Evolutionary conservation across 1,140 invertebrate genomes (phyloP), one percentile per base, ranked within the genome.

Genomic region (Neodiprion virginianus): DNA sequence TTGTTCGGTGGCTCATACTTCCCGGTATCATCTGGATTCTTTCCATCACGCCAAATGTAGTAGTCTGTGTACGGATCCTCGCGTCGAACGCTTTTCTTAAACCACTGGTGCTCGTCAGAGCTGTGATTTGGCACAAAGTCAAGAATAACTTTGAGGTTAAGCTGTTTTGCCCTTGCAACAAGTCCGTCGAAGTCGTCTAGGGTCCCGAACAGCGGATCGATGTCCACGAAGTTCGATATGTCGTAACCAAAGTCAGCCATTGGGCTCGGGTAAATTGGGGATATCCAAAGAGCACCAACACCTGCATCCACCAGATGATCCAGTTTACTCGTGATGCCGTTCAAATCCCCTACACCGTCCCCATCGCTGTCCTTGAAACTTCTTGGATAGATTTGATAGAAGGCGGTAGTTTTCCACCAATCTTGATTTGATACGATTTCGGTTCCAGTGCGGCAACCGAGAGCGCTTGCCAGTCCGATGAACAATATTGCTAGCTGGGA

Each of bases 331-430:
- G 86, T 88, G 12, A 69, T 2, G 3, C 92, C 92, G 74, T 88
- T 86, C 5, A 96, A 82, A 84, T 96, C 95, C 1, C 95, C 95
- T 17, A 94, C 88, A 1, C 95, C 95, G 83, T 96, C 93, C 1
- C 91, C 93, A 82, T 95, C 89, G 71, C 90, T 92, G 81, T 97
- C 95, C 79, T 93, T 92, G 83, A 95, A 96, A 3, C 94, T 95
- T 71, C 93, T 87, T 0, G 94, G 93, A 82, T 96, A 95, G 67
- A 96, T 92, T 85, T 96, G 94, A 83, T 96, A 96, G 40, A 96
- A 88, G 7, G 92, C 83, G 1, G 91, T 91, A 48, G 90, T 90
- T 76, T 94, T 89, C 92, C 93, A 96, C 95, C 95, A 96, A 80
- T 92, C 86, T 1, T 71, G 71, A 9, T 48, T 71, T 0, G 28